These are phyloP conservation scores for Xiphophorus couchianus DNA, from an alignment of 2,113 vertebrate species.

Conservation along the genomic window DNA sequence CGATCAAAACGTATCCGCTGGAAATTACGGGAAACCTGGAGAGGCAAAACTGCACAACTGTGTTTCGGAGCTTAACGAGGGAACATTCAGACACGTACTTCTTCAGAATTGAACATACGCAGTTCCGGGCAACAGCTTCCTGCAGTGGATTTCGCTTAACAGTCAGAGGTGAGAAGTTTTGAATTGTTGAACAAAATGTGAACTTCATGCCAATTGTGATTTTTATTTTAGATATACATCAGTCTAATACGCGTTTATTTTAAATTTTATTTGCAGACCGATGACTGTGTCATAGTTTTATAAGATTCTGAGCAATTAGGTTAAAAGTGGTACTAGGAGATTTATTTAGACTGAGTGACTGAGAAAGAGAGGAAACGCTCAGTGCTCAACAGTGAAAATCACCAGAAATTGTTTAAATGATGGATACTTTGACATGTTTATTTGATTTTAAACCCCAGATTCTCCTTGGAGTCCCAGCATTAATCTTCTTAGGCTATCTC, in stretches of 20 bases:
- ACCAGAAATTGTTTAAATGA: too few species aligned
- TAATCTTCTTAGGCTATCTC: background rate
- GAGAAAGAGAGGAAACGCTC: too few species aligned
- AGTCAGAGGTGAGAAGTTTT: slow-evolving; percentile 32
- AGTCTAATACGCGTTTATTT: too few species aligned
- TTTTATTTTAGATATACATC: background rate
- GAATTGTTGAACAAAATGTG: background rate
- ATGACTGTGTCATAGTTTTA: background rate
- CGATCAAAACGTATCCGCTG: background rate
- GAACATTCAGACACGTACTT: slow-evolving; percentile 1
- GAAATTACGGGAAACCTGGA: background rate
- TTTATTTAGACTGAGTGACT: background rate
- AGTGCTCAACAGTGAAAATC: too few species aligned
- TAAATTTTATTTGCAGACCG: too few species aligned
- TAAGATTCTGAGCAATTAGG: background rate
- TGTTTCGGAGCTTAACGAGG: background rate
- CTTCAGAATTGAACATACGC: slow-evolving; percentile 26
- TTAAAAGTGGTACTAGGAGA: background rate
- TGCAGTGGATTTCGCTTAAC: slow-evolving; percentile 23
- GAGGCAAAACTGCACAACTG: slow-evolving; percentile 5
- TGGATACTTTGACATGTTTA: too few species aligned
- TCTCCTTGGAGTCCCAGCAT: background rate
- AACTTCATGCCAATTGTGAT: too few species aligned
- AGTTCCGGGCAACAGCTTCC: accelerated
- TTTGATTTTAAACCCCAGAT: background rate